phyloP scores from a whole-genome alignment of 2,888 invertebrate species.

The Apodemia duryi region DNA sequence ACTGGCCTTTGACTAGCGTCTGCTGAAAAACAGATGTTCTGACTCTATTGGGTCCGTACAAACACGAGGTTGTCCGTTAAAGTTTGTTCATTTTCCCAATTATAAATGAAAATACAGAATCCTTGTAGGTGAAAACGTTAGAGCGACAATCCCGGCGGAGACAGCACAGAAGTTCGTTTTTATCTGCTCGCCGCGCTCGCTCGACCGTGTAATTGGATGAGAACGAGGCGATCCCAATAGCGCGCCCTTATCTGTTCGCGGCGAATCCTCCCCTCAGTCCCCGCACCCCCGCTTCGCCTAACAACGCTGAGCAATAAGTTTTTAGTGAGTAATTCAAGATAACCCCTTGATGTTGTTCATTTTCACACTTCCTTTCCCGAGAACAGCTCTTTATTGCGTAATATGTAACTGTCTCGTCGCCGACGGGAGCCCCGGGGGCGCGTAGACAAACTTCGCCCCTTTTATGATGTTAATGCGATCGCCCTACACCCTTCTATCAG shows the following conservation, averaged over 20 bases:
- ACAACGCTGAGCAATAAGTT: slow-evolving; percentile 67
- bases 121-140: slow-evolving; percentile 70
- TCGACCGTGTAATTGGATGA: slow-evolving; percentile 80
- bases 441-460: slow-evolving; percentile 67
- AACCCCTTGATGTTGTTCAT: slow-evolving; percentile 80
- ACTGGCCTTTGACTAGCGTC: too few species aligned
- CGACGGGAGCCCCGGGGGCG: slow-evolving; percentile 71
- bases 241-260: slow-evolving; percentile 79
- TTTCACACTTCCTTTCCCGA: slow-evolving; percentile 80
- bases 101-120: slow-evolving; percentile 31
- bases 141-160: slow-evolving; percentile 76
- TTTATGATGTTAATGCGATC: slow-evolving; percentile 77
- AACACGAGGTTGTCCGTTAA: too few species aligned
- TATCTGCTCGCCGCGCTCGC: slow-evolving; percentile 73
- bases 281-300: slow-evolving; percentile 40
- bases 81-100: neutral
- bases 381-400: slow-evolving; percentile 79
- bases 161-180: slow-evolving; percentile 64
- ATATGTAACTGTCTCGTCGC: slow-evolving; percentile 76
- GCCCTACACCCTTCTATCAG: slow-evolving; percentile 71
- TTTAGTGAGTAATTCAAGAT: slow-evolving; percentile 80
- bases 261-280: slow-evolving; percentile 56
- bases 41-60: too few species aligned
- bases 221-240: slow-evolving; percentile 79
- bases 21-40: too few species aligned